Percentiles rank a stretch among this genome's conserved stretches.
phyloP scores from a whole-genome alignment of 2,797 vertebrate genomes.

The Naso thynnoides region DNA sequence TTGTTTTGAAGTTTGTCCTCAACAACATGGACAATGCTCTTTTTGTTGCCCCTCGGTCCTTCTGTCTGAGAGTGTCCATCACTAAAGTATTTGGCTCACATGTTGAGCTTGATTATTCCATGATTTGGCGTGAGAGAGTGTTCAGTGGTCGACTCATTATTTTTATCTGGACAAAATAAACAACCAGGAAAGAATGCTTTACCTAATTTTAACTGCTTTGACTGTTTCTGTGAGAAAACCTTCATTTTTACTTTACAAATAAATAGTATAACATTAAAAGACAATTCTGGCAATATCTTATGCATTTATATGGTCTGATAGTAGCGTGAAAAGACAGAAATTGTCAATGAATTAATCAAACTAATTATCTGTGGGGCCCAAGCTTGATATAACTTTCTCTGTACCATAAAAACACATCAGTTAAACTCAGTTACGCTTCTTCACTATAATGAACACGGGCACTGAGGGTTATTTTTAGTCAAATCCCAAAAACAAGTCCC shows the following conservation, averaged over 20 bases:
- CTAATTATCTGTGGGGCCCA: background rate
- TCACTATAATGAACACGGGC: background rate
- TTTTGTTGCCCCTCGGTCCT: constrained; percentile 65
- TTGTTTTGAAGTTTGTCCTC: constrained; percentile 76
- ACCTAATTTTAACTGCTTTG: constrained; percentile 16
- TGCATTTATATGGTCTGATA: background rate
- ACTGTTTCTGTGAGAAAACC: background rate
- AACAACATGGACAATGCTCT: constrained; percentile 72
- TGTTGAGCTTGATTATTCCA: constrained; percentile 60
- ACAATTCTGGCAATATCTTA: background rate
- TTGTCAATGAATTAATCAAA: background rate
- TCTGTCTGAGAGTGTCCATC: constrained; percentile 64
- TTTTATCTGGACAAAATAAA: constrained; percentile 57
- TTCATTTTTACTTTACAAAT: constrained; percentile 5
- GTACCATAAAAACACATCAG: background rate
- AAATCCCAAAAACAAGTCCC: background rate
- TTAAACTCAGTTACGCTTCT: background rate
- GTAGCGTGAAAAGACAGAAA: background rate
- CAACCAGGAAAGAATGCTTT: constrained; percentile 14
- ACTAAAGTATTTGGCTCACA: constrained; percentile 70
- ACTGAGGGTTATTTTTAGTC: constrained; percentile 7
- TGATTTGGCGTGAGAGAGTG: constrained; percentile 42
- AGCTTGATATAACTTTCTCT: background rate
- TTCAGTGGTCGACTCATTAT: constrained; percentile 56
- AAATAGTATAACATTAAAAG: background rate